These are phyloP conservation scores for Ennomos fuscantarius DNA, from an alignment of 2,888 invertebrate species.

Conservation along the genomic window DNA sequence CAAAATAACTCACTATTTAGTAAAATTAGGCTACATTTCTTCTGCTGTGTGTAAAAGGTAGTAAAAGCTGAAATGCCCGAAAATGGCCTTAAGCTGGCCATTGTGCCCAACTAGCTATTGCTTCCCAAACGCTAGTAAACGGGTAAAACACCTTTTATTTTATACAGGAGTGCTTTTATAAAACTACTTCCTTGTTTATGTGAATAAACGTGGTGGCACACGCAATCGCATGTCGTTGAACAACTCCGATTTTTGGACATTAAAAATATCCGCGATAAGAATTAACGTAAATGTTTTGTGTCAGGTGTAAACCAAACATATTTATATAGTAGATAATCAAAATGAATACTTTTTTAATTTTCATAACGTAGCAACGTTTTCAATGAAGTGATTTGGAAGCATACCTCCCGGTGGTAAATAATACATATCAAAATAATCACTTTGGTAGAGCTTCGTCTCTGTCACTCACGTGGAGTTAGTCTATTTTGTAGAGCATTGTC, in stretches of 20 bases:
- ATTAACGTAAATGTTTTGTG: conserved; percentile 45
- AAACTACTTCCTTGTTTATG: conserved; percentile 46
- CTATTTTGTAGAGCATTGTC: too few relatives aligned
- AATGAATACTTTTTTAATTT: conserved; percentile 23
- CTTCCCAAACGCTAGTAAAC: conserved; percentile 17
- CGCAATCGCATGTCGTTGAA: conserved; percentile 71
- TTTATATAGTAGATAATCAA: conserved; percentile 34
- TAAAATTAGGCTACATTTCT: too few relatives aligned
- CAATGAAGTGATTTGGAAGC: not conserved
- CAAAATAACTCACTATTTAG: too few relatives aligned
- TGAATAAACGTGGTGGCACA: conserved; percentile 53
- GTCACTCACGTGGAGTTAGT: too few relatives aligned
- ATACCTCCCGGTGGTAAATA: too few relatives aligned
- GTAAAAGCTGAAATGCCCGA: too few relatives aligned
- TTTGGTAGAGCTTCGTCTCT: too few relatives aligned
- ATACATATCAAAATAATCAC: too few relatives aligned
- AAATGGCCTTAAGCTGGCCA: conserved; percentile 4
- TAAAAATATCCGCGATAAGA: conserved; percentile 51
- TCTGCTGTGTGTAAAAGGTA: too few relatives aligned
- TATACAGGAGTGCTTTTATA: conserved; percentile 35
- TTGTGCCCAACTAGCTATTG: conserved; percentile 1
- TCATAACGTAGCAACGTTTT: not conserved
- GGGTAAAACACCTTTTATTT: conserved; percentile 20
- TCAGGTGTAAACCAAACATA: conserved; percentile 50
- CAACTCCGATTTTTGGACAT: conserved; percentile 51